phyloP scores from a whole-genome alignment of 2,888 invertebrate species.

The Halictus quadricinctus region DNA sequence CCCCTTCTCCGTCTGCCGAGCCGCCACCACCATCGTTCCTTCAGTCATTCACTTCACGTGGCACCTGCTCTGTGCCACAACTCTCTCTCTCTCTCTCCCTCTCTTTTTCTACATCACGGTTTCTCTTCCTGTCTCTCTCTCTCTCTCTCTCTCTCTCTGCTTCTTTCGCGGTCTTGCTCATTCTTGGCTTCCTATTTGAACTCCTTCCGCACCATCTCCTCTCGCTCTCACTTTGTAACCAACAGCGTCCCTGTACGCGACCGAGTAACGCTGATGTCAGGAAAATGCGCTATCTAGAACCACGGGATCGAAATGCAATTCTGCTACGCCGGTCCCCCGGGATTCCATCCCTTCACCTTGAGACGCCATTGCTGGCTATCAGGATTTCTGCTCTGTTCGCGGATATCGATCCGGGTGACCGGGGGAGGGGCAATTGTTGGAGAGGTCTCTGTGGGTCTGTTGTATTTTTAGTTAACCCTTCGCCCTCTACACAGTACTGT shows the following conservation, averaged over 20 bases:
- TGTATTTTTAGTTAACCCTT: background rate
- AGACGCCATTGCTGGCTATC: slow-evolving; percentile 11
- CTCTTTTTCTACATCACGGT: background rate
- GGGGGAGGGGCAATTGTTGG: background rate
- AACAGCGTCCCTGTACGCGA: slow-evolving; percentile 25
- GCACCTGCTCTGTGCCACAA: slow-evolving; percentile 64
- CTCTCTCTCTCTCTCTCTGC: slow-evolving; percentile 20
- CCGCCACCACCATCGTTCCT: slow-evolving; percentile 59
- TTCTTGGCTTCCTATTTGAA: slow-evolving; percentile 2
- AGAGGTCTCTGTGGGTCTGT: background rate
- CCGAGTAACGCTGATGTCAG: slow-evolving; percentile 44
- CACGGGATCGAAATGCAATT: slow-evolving; percentile 58
- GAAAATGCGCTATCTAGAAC: slow-evolving; percentile 53
- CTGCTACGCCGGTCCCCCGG: slow-evolving; percentile 39
- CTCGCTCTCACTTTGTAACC: slow-evolving; percentile 27
- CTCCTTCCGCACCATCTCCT: background rate
- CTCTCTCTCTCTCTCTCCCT: slow-evolving; percentile 42
- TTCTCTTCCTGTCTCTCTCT: slow-evolving; percentile 24
- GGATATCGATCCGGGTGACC: background rate
- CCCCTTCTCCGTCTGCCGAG: slow-evolving; percentile 55
- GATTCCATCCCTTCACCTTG: slow-evolving; percentile 16
- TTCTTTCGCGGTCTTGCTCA: slow-evolving; percentile 5
- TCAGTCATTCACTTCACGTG: slow-evolving; percentile 70
- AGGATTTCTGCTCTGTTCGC: slow-evolving; percentile 16
- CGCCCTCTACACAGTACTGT: too few species aligned